A percentile compares a stretch with the other conserved stretches of the same genome.
phyloP scores from a whole-genome alignment of 2,888 invertebrate species.

The Unio pictorum region DNA sequence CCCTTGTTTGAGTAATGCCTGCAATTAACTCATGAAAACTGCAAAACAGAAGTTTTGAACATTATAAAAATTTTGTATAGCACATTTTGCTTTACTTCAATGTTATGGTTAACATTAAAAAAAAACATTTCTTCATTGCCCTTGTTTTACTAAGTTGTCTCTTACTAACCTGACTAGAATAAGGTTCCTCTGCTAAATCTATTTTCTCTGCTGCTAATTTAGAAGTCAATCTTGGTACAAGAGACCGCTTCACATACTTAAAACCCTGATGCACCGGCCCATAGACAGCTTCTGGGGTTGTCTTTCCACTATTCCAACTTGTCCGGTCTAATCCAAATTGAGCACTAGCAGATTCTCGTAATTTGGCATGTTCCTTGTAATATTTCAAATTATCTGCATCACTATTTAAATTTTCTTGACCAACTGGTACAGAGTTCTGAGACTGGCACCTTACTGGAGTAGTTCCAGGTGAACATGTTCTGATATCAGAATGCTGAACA shows the following conservation, averaged over 20 bases:
- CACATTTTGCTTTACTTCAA: background rate
- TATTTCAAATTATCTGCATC: conserved; percentile 29
- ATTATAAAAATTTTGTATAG: background rate
- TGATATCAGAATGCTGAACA: no score
- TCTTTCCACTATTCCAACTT: conserved; percentile 8
- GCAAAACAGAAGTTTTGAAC: no score
- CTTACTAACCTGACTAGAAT: conserved; percentile 61
- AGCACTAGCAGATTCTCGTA: no score
- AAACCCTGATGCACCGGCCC: conserved; percentile 32
- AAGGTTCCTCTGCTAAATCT: conserved; percentile 67
- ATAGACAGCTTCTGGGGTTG: conserved; percentile 24
- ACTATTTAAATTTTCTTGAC: conserved; percentile 24
- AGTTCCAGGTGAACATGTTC: no score
- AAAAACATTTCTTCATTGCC: background rate
- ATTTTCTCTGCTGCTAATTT: conserved; percentile 68
- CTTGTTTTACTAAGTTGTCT: no score
- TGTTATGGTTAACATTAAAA: background rate
- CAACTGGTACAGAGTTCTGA: no score
- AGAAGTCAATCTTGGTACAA: conserved; percentile 61
- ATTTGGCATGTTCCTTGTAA: conserved; percentile 9
- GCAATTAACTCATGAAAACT: no score
- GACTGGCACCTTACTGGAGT: no score
- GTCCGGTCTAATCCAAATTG: conserved; percentile 1
- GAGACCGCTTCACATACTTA: conserved; percentile 52
- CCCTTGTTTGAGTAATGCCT: no score